A percentile compares a stretch with the other conserved stretches of the same genome.
Evolutionary conservation across 2,888 invertebrate genomes (phyloP).

Genomic region (Digitonthophagus gazella): DNA sequence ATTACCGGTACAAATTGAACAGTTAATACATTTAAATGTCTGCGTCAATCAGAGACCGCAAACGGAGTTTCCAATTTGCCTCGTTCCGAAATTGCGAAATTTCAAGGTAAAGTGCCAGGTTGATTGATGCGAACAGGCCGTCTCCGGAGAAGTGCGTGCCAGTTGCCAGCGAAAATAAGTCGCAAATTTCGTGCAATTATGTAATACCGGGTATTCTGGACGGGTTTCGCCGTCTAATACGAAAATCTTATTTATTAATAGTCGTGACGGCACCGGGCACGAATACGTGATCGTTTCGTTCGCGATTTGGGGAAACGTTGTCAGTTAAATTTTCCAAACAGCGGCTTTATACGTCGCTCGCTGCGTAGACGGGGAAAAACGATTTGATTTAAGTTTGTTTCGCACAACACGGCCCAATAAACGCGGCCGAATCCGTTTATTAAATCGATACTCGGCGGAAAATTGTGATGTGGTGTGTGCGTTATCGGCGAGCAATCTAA

Average conservation of each 20-base stretch:
- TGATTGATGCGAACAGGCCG: constrained; percentile 13
- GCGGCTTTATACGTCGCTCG: too few species aligned
- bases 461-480: neutral
- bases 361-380: too few species aligned
- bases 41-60: constrained; percentile 5
- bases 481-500: constrained; percentile 2
- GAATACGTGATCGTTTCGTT: neutral
- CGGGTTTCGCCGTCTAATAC: neutral
- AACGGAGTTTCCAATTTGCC: constrained; percentile 8
- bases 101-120: constrained; percentile 7
- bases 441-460: neutral
- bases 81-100: constrained; percentile 3
- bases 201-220: constrained; percentile 8
- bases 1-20: neutral
- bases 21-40: neutral
- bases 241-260: neutral
- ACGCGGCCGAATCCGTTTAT: neutral
- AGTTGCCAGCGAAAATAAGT: constrained; percentile 10
- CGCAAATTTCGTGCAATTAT: constrained; percentile 13
- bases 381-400: neutral
- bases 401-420: neutral
- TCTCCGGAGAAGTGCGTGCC: constrained; percentile 3
- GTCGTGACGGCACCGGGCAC: neutral
- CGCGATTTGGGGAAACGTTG: neutral
- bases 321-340: neutral